Evolutionary conservation across 2,797 vertebrate species (phyloP), one percentile per base, ranked within the genome.

Genomic region (Nannoperca australis): DNA sequence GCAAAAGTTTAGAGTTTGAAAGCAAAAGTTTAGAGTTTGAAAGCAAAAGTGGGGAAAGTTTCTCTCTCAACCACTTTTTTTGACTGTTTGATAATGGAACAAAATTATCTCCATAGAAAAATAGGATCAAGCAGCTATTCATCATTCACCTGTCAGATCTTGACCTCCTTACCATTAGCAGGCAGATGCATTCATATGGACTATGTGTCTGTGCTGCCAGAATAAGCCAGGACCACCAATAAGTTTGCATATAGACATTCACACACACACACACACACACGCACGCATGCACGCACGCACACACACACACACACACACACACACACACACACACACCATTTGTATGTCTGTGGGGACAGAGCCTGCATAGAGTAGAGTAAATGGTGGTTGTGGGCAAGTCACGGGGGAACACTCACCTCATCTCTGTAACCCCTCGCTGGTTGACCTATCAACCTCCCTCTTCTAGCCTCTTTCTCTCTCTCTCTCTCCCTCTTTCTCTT

Each of bases 131-230:
- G 76, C 74, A 76, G 66, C 81, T 84, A 94, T 95, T 94, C 83
- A 92, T 95, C 93, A 94, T 85, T 76, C 71, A 78, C 80, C 86
- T 93, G 89, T 93, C 94, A 92, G 78, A 91, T 84, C 51, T 78
- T 93, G 94, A 94, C 94, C 92, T 91, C 85, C 72, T 91, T 90
- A 91, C 85, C 78, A 89, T 90, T 92, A 91, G 79, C 78, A 76
- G 80, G 70, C 92, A 94, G 91, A 92, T 94, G 91, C 69, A 53
- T 77, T 83, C 65, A 36, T 56, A 72, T 63, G 40, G 61, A 38
- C 61, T 77, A 42, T 58, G 71, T 70, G 51, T 76, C 54, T 66
- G 50, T 51, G 64, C 47, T 58, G 70, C 62, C 49, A 53, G 50
- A 80, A 59, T 55, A 71, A 75, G 24, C 58, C 34, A 56, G 12